phyloP scores from a whole-genome alignment of 2,888 invertebrate genomes.

The Coelogynopora nodosa region DNA sequence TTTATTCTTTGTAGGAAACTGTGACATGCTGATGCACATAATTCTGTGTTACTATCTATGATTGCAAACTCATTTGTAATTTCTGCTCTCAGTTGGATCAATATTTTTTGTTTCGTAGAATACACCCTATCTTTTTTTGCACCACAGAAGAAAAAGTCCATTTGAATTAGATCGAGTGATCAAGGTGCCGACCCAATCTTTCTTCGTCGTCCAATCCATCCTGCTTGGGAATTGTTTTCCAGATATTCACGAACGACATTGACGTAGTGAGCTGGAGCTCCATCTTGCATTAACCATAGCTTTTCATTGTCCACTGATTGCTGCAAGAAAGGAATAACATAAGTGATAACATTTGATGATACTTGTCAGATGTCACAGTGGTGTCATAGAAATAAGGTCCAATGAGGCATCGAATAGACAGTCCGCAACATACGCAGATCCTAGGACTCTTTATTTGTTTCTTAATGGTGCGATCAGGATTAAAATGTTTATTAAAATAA shows the following conservation, averaged over 20 bases:
- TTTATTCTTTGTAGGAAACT: background rate
- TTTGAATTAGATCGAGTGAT: background rate
- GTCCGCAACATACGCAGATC: background rate
- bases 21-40: background rate
- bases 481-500: background rate
- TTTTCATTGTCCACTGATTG: background rate
- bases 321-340: background rate
- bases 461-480: background rate
- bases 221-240: background rate
- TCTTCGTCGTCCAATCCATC: background rate
- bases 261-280: too few relatives aligned
- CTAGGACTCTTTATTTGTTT: background rate
- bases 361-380: background rate
- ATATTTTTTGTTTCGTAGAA: background rate
- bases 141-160: background rate
- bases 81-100: background rate
- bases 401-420: background rate
- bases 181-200: background rate
- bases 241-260: background rate
- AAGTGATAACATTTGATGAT: background rate
- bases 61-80: background rate
- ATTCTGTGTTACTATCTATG: background rate
- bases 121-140: background rate
- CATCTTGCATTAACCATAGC: background rate
- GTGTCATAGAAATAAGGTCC: background rate